Percentiles rank a stretch among this genome's conserved stretches.
Evolutionary conservation across 2,797 vertebrate species (phyloP).

Genomic region (Monodelphis domestica): DNA sequence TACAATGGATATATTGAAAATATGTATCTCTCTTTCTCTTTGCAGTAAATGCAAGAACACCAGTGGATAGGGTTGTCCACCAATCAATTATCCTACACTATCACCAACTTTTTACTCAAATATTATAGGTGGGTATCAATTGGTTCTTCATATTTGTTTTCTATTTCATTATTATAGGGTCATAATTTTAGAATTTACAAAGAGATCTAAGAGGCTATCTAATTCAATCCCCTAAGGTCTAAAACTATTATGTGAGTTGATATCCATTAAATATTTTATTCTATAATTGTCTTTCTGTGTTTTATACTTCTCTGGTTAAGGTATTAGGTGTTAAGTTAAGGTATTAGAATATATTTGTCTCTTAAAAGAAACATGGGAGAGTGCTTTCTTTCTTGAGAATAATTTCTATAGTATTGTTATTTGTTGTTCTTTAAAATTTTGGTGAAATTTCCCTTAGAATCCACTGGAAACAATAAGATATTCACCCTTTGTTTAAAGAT

Average conservation of each 20-base stretch:
- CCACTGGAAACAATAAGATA: neutral
- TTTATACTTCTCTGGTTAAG: no score
- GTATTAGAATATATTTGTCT: neutral
- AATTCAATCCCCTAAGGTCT: neutral
- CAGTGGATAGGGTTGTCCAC: neutral
- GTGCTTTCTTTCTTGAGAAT: neutral
- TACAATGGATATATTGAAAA: neutral
- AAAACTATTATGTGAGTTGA: neutral
- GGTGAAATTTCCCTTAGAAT: neutral
- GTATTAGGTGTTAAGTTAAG: neutral
- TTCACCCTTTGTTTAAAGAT: no score
- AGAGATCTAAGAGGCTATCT: no score
- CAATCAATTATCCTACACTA: neutral
- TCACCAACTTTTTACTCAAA: neutral
- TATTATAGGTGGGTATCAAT: neutral
- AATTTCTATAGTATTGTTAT: neutral
- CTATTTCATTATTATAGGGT: neutral
- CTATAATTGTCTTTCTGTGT: no score
- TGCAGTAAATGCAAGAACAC: neutral
- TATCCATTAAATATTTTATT: no score
- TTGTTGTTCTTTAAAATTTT: neutral
- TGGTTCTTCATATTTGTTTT: neutral
- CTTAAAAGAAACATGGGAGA: neutral
- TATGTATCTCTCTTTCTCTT: neutral
- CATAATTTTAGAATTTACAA: neutral